A percentile compares a stretch with the other conserved stretches of the same genome.
phyloP scores from a whole-genome alignment of 1,140 invertebrate species.

The Diprion similis region DNA sequence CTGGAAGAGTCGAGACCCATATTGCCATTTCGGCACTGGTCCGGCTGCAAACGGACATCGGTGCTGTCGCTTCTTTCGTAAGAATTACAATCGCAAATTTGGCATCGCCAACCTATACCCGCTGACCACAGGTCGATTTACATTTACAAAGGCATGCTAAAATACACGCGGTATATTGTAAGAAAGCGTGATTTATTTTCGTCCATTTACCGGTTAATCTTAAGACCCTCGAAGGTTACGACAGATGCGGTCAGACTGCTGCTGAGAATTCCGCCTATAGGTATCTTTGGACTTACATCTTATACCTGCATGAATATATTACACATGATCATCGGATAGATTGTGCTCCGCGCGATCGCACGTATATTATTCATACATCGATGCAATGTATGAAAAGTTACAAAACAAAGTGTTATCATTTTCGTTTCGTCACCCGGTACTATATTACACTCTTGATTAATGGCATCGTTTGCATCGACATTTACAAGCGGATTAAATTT shows the following conservation, averaged over 20 bases:
- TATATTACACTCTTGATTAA: neutral
- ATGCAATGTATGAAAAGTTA: neutral
- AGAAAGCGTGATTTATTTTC: constrained; percentile 1
- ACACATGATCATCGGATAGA: no score
- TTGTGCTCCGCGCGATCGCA: no score
- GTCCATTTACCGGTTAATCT: constrained; percentile 4
- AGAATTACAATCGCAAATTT: constrained; percentile 8
- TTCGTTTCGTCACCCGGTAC: neutral
- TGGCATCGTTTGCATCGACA: neutral
- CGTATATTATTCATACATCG: no score
- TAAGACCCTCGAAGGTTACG: constrained; percentile 4
- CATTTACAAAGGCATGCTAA: constrained; percentile 2
- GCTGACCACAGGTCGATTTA: neutral
- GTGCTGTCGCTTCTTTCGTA: neutral
- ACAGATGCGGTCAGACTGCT: neutral
- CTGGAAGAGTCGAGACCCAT: neutral
- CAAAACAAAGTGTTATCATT: neutral
- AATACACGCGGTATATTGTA: neutral
- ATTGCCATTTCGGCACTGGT: neutral
- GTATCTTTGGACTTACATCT: no score
- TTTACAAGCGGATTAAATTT: neutral
- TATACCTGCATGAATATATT: no score
- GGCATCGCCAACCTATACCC: neutral
- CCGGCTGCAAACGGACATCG: neutral
- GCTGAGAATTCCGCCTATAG: no score